phyloP scores from a whole-genome alignment of 2,888 invertebrate genomes.

The Sphaerophoria rueppellii region DNA sequence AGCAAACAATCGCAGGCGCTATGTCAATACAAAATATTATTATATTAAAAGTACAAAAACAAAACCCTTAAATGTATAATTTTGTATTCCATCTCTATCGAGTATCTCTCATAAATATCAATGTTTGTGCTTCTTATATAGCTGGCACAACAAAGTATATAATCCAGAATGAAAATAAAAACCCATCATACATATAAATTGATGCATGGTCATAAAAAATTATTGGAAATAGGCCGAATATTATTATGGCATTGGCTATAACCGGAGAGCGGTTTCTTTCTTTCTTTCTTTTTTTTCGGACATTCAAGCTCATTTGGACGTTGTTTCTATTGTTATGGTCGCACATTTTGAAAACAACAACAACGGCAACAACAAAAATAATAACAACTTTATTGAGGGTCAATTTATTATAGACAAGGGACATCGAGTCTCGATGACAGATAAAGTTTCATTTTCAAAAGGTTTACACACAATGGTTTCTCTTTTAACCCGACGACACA shows the following conservation, averaged over 20 bases:
- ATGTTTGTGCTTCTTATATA: conserved; percentile 31
- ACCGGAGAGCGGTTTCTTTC: too few species aligned
- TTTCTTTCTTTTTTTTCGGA: conserved; percentile 28
- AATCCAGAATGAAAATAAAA: conserved; percentile 21
- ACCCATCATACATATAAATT: conserved; percentile 38
- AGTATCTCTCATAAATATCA: conserved; percentile 38
- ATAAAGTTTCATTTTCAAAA: conserved; percentile 13
- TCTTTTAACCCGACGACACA: background rate
- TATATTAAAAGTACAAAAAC: background rate
- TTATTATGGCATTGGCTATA: conserved; percentile 19
- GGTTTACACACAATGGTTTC: conserved; percentile 3
- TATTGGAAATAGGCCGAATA: conserved; percentile 40
- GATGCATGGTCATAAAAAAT: conserved; percentile 31
- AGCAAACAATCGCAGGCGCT: background rate
- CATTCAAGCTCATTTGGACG: conserved; percentile 21
- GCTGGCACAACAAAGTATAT: conserved; percentile 13
- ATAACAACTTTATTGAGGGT: conserved; percentile 46
- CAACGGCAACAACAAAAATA: background rate
- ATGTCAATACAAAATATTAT: background rate
- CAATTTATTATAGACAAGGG: conserved; percentile 48
- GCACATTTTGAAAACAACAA: conserved; percentile 40
- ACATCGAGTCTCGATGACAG: conserved; percentile 29
- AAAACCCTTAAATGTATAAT: background rate
- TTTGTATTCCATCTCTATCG: background rate
- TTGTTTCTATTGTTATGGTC: conserved; percentile 44